A percentile compares a stretch with the other conserved stretches of the same genome.
These are phyloP conservation scores for Dione vanillae DNA, from an alignment of 2,888 invertebrate species.

Conservation along the genomic window DNA sequence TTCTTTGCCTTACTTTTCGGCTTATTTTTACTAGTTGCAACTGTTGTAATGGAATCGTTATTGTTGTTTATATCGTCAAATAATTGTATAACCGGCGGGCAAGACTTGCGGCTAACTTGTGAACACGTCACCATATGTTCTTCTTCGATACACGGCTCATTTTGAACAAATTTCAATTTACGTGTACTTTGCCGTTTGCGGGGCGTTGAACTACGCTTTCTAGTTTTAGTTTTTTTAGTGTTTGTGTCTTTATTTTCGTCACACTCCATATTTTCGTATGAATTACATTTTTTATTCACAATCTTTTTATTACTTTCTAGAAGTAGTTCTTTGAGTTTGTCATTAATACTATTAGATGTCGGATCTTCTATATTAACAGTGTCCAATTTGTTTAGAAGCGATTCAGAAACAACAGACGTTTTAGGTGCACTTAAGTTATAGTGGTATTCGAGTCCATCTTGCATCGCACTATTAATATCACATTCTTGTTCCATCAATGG, in stretches of 20 bases:
- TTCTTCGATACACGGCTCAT: constrained; percentile 62
- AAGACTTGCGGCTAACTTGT: constrained; percentile 60
- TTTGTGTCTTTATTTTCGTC: constrained; percentile 33
- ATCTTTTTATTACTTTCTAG: constrained; percentile 73
- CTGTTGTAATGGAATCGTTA: constrained; percentile 43
- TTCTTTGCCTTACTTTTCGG: constrained; percentile 61
- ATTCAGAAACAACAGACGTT: constrained; percentile 54
- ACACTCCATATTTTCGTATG: constrained; percentile 47
- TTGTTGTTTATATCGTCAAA: constrained; percentile 49
- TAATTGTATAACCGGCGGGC: constrained; percentile 57
- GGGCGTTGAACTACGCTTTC: constrained; percentile 51
- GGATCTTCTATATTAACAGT: constrained; percentile 58
- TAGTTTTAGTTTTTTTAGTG: constrained; percentile 50
- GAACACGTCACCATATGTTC: constrained; percentile 64
- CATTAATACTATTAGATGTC: constrained; percentile 65
- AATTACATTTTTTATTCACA: constrained; percentile 44
- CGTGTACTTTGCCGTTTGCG: constrained; percentile 45
- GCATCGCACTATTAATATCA: constrained; percentile 51
- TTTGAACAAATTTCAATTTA: constrained; percentile 39
- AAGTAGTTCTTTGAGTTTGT: constrained; percentile 63
- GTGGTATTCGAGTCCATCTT: constrained; percentile 44
- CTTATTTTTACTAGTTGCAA: constrained; percentile 42
- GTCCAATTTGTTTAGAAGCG: constrained; percentile 58
- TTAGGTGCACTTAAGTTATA: constrained; percentile 43
- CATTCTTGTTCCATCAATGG: constrained; percentile 70